phyloP scores from a whole-genome alignment of 2,888 invertebrate species.

The Phaonia tiefii region DNA sequence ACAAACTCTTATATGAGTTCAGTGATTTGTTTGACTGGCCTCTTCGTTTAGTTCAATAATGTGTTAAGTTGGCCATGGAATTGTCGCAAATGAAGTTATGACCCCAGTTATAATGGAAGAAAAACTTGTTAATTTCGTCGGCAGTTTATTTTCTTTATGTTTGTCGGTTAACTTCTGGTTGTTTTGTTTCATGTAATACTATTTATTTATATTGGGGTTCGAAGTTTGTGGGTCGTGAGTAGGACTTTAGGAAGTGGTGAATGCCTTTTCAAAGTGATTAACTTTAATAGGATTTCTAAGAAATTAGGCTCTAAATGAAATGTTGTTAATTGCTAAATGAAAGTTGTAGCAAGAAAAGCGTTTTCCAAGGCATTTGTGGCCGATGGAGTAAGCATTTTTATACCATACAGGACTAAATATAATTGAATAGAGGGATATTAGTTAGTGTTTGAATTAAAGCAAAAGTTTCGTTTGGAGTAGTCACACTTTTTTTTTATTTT shows the following conservation, averaged over 20 bases:
- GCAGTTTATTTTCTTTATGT: conserved; percentile 9
- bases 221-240: neutral
- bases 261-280: too few relatives aligned
- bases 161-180: neutral
- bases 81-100: conserved; percentile 51
- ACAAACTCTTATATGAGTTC: conserved; percentile 49
- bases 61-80: conserved; percentile 46
- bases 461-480: too few relatives aligned
- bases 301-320: too few relatives aligned
- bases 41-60: conserved; percentile 38
- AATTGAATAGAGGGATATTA: too few relatives aligned
- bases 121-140: neutral
- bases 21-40: conserved; percentile 53
- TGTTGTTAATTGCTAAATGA: too few relatives aligned
- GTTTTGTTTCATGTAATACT: neutral
- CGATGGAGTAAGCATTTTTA: too few relatives aligned
- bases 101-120: conserved; percentile 3
- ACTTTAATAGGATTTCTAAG: too few relatives aligned
- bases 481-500: too few relatives aligned
- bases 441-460: too few relatives aligned
- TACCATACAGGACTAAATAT: too few relatives aligned
- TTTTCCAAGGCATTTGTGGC: too few relatives aligned
- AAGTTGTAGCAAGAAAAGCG: too few relatives aligned
- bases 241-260: neutral
- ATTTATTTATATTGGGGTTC: conserved; percentile 11